Base-by-base conservation (phyloP, 2,797 vertebrate genomes). In the Atherinosoma microstoma region DNA sequence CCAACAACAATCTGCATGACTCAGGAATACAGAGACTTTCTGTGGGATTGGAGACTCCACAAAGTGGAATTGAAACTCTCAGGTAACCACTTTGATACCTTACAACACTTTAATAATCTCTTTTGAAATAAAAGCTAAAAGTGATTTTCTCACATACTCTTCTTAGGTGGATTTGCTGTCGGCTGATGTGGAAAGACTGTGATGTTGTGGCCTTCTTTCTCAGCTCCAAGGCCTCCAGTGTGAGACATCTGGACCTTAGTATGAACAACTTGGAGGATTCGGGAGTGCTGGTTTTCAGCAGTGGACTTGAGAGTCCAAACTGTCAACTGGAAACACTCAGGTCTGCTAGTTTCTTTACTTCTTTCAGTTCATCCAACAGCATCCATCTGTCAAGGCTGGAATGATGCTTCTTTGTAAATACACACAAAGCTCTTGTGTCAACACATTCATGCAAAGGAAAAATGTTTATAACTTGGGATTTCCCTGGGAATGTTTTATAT, bases 201-300 rank as follows among this genome's bases (percentile, higher is more conserved):
- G 49, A 53, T 53, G 49, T 10, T 24, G 49, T 53, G 11, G 49
- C 3, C 22, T 53, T 53, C 22, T 24, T 53, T 22, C 49, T 53
- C 22, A 53, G 49, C 49, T 24, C 22, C 22, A 22, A 53, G 49
- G 4, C 3, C 20, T 53, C 49, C n/a, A 53, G 49, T 53, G 11
- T 53, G 49, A 53, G 11, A 53, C 49, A 53, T 24, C 12, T 53
- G 22, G 49, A 53, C 22, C 22, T 53, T 22, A 24, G 22, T 27
- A 13, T 24, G 16, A 79, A 79, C 40, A 32, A 36, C 12, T 38
- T 75, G n/a, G 15, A 36, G 38, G 72, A 75, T 38, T n/a, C 30
- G 30, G 77, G 77, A 60, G 38, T 79, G 13, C 40, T 34, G 70
- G 51, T 68, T 2, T 24, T 53, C 49, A 53, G 49, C 1, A 53